Percentiles rank a stretch among this genome's conserved stretches.
phyloP scores from a whole-genome alignment of 2,113 vertebrate species.

The Muscicapa adusta region DNA sequence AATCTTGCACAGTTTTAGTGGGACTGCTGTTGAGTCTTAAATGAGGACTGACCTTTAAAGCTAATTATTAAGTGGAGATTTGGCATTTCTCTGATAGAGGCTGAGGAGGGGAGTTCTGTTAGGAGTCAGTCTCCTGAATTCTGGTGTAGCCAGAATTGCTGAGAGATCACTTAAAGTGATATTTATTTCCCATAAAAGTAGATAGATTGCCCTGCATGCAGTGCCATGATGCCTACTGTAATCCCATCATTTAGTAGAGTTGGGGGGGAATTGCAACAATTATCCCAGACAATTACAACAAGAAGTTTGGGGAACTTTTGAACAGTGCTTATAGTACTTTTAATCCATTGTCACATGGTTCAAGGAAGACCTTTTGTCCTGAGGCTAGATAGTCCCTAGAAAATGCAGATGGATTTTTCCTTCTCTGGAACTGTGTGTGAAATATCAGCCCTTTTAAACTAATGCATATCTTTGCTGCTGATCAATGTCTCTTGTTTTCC shows the following conservation, averaged over 20 bases:
- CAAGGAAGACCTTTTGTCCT: neutral
- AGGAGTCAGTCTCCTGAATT: neutral
- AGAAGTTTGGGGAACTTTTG: neutral
- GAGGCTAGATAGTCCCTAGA: neutral
- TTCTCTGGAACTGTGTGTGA: neutral
- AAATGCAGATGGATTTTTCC: neutral
- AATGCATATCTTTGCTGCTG: neutral
- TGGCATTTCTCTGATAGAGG: neutral
- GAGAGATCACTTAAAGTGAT: neutral
- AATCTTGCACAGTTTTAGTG: neutral
- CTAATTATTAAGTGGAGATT: neutral
- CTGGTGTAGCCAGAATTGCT: neutral
- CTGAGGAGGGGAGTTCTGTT: neutral
- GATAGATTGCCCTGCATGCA: neutral
- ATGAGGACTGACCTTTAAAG: neutral
- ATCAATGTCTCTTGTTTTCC: neutral
- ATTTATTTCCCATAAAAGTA: neutral
- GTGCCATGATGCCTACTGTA: neutral
- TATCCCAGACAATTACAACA: neutral
- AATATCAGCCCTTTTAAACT: neutral
- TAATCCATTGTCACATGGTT: neutral
- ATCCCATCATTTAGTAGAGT: neutral
- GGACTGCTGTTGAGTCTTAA: neutral
- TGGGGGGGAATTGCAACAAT: neutral
- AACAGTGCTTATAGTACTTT: neutral